Evolutionary conservation across 2,113 vertebrate genomes (phyloP).

Genomic region (Rostratula benghalensis): DNA sequence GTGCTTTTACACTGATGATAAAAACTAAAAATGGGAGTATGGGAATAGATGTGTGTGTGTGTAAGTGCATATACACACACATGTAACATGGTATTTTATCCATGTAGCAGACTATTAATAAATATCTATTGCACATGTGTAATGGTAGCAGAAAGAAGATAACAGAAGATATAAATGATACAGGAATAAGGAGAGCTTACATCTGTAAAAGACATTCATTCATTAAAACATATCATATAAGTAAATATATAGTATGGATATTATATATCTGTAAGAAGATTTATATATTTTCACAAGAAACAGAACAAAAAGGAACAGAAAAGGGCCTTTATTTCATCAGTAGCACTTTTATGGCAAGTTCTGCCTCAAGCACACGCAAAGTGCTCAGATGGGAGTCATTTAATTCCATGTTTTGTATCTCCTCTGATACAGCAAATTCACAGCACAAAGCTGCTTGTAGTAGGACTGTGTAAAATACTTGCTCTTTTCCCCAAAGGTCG

Average conservation of each 20-base stretch:
- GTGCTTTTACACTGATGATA: not conserved
- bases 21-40: not conserved
- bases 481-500: not conserved
- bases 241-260: not conserved
- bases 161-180: not conserved
- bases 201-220: not conserved
- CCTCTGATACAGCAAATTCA: not conserved
- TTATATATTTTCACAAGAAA: not conserved
- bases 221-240: not conserved
- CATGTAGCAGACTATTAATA: not conserved
- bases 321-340: not conserved
- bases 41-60: not conserved
- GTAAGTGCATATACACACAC: accelerated
- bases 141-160: not conserved
- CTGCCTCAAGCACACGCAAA: not conserved
- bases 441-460: not conserved
- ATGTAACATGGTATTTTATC: not conserved
- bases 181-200: not conserved
- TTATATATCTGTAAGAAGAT: no score
- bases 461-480: not conserved
- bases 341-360: not conserved
- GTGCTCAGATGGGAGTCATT: not conserved
- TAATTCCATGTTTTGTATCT: not conserved
- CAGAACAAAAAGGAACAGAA: not conserved
- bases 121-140: not conserved